Percentiles rank a stretch among this genome's conserved stretches.
Evolutionary conservation across 2,888 invertebrate genomes (phyloP).

Genomic region (Electrophaes corylata): DNA sequence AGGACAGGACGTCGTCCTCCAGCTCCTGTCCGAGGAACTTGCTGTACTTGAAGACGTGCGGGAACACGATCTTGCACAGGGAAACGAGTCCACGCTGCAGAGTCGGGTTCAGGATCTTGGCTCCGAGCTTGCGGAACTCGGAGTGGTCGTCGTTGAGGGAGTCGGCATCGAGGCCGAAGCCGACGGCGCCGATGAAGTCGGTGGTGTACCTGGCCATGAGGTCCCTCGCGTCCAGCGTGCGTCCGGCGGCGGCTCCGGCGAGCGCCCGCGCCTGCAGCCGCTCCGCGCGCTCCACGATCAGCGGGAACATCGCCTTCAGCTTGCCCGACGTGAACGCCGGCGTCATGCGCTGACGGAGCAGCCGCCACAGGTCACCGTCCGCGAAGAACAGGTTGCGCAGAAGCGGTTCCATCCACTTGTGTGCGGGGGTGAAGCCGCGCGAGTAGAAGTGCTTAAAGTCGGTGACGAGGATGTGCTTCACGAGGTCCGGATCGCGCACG

Average conservation of each 20-base stretch:
- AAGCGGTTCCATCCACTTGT: conserved; percentile 54
- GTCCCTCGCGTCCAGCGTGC: conserved; percentile 57
- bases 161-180: conserved; percentile 64
- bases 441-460: conserved; percentile 61
- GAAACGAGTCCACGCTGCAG: conserved; percentile 38
- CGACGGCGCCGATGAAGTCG: conserved; percentile 67
- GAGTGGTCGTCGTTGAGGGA: conserved; percentile 61
- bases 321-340: conserved; percentile 67
- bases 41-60: conserved; percentile 48
- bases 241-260: conserved; percentile 41
- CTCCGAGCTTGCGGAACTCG: conserved; percentile 57
- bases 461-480: conserved; percentile 54
- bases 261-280: conserved; percentile 52
- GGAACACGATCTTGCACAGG: conserved; percentile 55
- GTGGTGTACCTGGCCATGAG: conserved; percentile 68
- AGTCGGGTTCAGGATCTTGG: conserved; percentile 49
- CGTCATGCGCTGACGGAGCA: conserved; percentile 66
- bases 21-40: conserved; percentile 49
- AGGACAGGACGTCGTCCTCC: conserved; percentile 47
- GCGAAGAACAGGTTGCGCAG: conserved; percentile 62
- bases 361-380: conserved; percentile 65
- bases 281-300: conserved; percentile 62
- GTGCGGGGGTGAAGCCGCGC: conserved; percentile 50
- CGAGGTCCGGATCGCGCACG: conserved; percentile 60
- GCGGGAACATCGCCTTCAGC: conserved; percentile 66